Percentiles rank a stretch among this genome's conserved stretches.
These are phyloP conservation scores for Ceyx cyanopectus DNA, from an alignment of 2,113 vertebrate genomes.

Conservation along the genomic window DNA sequence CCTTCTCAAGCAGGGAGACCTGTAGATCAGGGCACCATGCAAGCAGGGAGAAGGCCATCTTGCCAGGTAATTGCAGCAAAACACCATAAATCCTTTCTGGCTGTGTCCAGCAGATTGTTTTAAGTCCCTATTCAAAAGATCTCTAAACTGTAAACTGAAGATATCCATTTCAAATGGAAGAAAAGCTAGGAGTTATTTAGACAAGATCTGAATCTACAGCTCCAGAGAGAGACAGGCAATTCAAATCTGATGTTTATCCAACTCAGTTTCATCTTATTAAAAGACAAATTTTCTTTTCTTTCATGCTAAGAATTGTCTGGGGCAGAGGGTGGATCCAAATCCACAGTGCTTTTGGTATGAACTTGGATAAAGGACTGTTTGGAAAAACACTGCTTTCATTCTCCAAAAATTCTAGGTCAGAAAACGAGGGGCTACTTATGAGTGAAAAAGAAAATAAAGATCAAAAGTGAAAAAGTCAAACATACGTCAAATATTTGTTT, in stretches of 20 bases:
- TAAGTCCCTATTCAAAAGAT: neutral
- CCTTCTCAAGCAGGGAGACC: neutral
- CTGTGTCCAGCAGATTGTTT: neutral
- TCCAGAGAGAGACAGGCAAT: neutral
- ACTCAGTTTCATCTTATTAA: neutral
- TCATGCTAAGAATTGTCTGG: slow-evolving; percentile 47
- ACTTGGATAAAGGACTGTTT: slow-evolving; percentile 11
- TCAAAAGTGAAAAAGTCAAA: slow-evolving; percentile 39
- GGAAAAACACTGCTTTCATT: neutral
- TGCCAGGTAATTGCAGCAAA: neutral
- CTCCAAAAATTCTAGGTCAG: slow-evolving; percentile 17
- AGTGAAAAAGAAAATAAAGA: slow-evolving; percentile 26
- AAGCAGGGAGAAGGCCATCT: neutral
- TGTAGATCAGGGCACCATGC: neutral
- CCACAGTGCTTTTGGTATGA: neutral
- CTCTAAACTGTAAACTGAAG: neutral
- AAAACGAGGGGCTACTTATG: neutral
- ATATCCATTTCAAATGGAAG: slow-evolving; percentile 3
- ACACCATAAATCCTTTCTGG: neutral
- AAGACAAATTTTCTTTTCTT: slow-evolving; percentile 29
- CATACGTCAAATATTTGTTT: neutral
- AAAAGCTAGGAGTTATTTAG: neutral
- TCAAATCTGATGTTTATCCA: slow-evolving; percentile 25
- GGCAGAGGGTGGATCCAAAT: slow-evolving; percentile 23
- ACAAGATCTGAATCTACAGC: neutral